A percentile compares a stretch with the other conserved stretches of the same genome.
phyloP scores from a whole-genome alignment of 2,797 vertebrate genomes.

The Emys orbicularis region DNA sequence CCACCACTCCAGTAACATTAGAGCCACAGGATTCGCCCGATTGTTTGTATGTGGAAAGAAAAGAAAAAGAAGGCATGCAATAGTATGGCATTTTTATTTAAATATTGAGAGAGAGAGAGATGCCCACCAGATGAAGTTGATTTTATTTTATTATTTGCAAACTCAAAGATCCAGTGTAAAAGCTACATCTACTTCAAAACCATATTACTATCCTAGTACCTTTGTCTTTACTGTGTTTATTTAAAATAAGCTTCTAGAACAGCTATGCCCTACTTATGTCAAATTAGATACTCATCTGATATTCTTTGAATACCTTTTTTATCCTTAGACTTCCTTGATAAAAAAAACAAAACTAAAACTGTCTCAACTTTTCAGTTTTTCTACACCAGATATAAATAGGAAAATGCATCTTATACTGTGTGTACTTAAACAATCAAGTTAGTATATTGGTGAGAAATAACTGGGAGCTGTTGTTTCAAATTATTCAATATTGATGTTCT shows the following conservation, averaged over 20 bases:
- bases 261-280: conserved; percentile 37
- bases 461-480: conserved; percentile 23
- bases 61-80: background rate
- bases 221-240: conserved; percentile 17
- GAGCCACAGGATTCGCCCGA: too few relatives aligned
- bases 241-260: conserved; percentile 44
- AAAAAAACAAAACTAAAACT: background rate
- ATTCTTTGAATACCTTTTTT: background rate
- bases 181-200: background rate
- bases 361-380: background rate
- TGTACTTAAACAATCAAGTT: background rate
- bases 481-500: conserved; percentile 28
- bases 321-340: background rate
- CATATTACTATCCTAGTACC: background rate
- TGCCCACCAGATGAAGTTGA: rapidly evolving
- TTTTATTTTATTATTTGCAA: conserved; percentile 5
- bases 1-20: too few relatives aligned
- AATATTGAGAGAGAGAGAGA: background rate
- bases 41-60: background rate
- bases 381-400: background rate
- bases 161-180: conserved; percentile 1
- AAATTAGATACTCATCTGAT: background rate
- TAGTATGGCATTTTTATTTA: background rate
- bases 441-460: conserved; percentile 2
- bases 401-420: background rate